These are phyloP conservation scores for Aegotheles bennettii DNA, from an alignment of 2,113 vertebrate genomes.

Conservation along the genomic window DNA sequence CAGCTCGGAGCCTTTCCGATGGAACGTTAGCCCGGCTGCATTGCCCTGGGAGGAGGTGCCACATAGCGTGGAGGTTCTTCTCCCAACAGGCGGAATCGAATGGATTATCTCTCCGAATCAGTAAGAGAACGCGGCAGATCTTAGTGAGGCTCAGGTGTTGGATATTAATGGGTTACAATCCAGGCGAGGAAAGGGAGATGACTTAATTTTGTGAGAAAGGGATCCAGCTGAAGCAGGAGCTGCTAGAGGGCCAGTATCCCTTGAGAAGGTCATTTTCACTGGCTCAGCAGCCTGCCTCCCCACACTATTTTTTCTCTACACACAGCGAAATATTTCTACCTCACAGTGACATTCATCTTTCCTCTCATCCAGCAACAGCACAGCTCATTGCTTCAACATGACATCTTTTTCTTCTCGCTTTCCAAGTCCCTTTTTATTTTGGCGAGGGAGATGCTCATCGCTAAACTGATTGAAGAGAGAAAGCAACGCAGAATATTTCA, in stretches of 20 bases:
- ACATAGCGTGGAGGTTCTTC: background rate
- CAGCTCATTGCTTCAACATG: background rate
- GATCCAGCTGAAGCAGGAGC: background rate
- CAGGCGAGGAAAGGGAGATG: background rate
- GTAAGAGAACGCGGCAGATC: background rate
- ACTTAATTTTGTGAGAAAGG: background rate
- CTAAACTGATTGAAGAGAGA: background rate
- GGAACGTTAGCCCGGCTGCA: background rate
- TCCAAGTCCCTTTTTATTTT: background rate
- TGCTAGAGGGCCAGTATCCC: slow-evolving; percentile 27
- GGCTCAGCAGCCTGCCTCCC: slow-evolving; percentile 18
- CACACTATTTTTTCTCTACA: background rate
- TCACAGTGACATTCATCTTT: background rate
- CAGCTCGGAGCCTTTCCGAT: background rate
- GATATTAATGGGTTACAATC: background rate
- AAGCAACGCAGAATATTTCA: background rate
- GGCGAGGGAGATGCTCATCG: background rate
- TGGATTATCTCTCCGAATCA: background rate
- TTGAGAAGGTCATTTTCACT: slow-evolving; percentile 58
- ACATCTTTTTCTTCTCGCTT: background rate
- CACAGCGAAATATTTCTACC: background rate
- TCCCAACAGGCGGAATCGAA: background rate
- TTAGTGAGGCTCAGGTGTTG: background rate
- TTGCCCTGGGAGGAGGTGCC: slow-evolving; percentile 30
- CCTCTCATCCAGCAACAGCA: background rate